Base-by-base conservation (phyloP, 2,113 vertebrate genomes). In the Nyctereutes procyonoides region DNA sequence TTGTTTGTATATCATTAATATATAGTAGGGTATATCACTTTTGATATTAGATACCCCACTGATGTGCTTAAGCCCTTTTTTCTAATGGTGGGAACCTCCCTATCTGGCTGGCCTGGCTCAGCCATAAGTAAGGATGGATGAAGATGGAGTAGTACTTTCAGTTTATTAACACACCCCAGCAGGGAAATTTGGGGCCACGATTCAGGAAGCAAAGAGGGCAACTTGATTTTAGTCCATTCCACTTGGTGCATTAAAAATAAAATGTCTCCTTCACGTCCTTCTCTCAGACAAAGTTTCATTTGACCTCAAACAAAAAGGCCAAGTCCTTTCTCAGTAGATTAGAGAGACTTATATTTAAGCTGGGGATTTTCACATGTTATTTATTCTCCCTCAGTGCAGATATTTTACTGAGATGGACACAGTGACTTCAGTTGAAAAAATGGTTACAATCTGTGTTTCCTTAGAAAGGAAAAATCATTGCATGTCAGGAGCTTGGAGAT, bases 311-410 rank as follows among this genome's bases (percentile, higher is more conserved):
- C 62, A 74, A 53, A 84, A 95, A 55, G 77, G 71, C 51, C 62
- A 91, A 71, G 38, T 73, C 38, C 43, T 67, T 97, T 79, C 83
- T 90, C 89, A 95, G 43, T 62, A 95, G 89, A 89, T 95, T 85
- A 97, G 71, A 94, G 60, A 97, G 93, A 92, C 51, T 95, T 95
- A 91, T 81, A 69, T 90, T 96, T 80, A 95, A 94, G 38, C 48
- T 95, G 55, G 51, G 51, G 16, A 88, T 86, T 88, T 95, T 94
- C 77, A 62, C 58, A 65, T 63, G 55, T 95, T 95, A 97, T 96
- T 96, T 98, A 93, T 93, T 93, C 62, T 94, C 96, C 96, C 97
- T 91, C 6, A 11, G 93, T 86, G 91, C 65, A 95, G 85, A 82
- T 95, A 94, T 96, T 95, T 97, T 83, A 93, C 5, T 32, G n/a